Conservation (phyloP, 37 sponge, comb jelly and placozoan genomes). For the Haliclona indistincta region DNA sequence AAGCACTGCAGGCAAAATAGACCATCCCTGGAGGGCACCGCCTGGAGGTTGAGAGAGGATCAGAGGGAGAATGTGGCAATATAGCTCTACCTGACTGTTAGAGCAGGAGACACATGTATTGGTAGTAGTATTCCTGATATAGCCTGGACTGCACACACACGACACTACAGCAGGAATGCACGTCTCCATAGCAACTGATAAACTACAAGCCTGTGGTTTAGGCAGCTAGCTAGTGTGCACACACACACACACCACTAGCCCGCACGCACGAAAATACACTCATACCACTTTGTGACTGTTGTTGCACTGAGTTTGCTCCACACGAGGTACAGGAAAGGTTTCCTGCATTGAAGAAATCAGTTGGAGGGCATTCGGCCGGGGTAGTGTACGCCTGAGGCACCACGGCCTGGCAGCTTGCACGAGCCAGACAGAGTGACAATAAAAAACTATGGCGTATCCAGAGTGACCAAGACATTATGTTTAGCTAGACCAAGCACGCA, state of each 20-base stretch:
- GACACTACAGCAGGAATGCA: not conserved
- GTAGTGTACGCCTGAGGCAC: too few relatives aligned
- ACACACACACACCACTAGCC: not conserved
- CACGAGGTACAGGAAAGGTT: not conserved
- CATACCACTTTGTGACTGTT: too few relatives aligned
- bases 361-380: not conserved
- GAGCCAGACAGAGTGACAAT: too few relatives aligned
- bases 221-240: not conserved
- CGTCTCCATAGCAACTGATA: not conserved
- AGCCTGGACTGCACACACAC: not conserved
- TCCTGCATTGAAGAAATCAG: not conserved
- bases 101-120: not conserved
- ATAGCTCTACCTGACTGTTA: not conserved
- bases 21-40: constrained; percentile 37
- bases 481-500: too few relatives aligned
- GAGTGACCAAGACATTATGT: too few relatives aligned
- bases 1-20: constrained; percentile 40
- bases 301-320: not conserved
- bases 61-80: not conserved
- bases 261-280: too few relatives aligned
- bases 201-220: not conserved
- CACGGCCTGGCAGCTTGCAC: too few relatives aligned
- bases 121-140: not conserved
- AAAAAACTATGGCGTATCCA: too few relatives aligned
- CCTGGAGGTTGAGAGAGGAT: not conserved